These are phyloP conservation scores for Plebejus melissa DNA, from an alignment of 2,888 invertebrate genomes.

Conservation along the genomic window DNA sequence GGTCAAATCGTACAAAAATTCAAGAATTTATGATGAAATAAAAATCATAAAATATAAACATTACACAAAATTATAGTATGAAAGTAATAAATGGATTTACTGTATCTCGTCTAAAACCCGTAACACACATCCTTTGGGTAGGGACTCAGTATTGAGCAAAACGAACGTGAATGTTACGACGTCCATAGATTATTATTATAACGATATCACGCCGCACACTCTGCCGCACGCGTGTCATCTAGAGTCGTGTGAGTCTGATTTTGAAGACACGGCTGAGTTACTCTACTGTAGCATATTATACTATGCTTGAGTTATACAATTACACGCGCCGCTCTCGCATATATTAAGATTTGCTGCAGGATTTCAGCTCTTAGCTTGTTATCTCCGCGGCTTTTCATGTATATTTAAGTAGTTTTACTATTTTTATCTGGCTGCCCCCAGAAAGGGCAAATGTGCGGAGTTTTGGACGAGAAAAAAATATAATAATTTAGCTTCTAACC, in stretches of 20 bases:
- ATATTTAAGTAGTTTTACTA: background rate
- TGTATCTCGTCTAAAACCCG: too few species aligned
- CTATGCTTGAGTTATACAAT: slow-evolving; percentile 16
- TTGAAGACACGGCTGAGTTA: background rate
- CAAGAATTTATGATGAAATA: too few species aligned
- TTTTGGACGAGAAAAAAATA: background rate
- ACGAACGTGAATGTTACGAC: too few species aligned
- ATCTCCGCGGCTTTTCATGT: background rate
- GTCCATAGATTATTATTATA: too few species aligned
- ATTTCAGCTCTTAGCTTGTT: background rate
- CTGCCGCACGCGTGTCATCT: too few species aligned
- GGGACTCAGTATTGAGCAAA: too few species aligned
- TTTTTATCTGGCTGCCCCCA: background rate
- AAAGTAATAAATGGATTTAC: too few species aligned
- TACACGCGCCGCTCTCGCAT: slow-evolving; percentile 22
- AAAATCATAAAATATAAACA: too few species aligned
- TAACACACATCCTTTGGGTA: too few species aligned
- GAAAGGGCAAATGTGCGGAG: background rate
- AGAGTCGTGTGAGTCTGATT: background rate
- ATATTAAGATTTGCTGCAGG: slow-evolving; percentile 13
- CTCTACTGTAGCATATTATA: background rate
- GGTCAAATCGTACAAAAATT: too few species aligned
- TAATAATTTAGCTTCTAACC: background rate
- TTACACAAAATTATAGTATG: too few species aligned
- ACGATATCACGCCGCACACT: too few species aligned